Conservation (phyloP, 2,113 vertebrate genomes). For the Trogon surrucura region DNA sequence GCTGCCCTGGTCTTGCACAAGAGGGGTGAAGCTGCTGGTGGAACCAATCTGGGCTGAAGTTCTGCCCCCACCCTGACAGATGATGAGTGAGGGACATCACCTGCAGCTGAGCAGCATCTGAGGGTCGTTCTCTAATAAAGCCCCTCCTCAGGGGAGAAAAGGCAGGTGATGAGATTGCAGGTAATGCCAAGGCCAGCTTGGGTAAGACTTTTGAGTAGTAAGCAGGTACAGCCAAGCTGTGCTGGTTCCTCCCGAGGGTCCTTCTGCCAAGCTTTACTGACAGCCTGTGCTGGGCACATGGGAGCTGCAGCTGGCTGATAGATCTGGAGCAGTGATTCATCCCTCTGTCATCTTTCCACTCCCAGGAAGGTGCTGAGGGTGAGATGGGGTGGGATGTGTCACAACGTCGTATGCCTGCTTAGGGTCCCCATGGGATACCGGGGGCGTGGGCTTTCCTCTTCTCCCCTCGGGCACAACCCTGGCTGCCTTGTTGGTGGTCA, state of each 20-base stretch:
- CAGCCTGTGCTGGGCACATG: rapidly evolving
- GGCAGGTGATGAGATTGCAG: not conserved
- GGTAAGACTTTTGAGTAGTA: not conserved
- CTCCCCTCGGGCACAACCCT: not conserved
- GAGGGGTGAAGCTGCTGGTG: not conserved
- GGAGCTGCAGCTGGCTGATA: not conserved
- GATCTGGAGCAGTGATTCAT: not conserved
- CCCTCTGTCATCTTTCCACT: rapidly evolving
- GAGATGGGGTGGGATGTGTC: not conserved
- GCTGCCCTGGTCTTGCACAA: constrained; percentile 10
- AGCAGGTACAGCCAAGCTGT: not conserved
- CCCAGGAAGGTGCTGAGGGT: not conserved
- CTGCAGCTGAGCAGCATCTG: not conserved
- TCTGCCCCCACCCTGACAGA: not conserved
- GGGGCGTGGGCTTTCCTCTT: not conserved
- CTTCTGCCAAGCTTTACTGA: not conserved
- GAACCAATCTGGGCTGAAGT: not conserved
- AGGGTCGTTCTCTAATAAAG: not conserved
- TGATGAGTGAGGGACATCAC: not conserved
- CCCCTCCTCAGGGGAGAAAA: not conserved
- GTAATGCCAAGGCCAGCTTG: rapidly evolving
- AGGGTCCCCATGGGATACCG: rapidly evolving
- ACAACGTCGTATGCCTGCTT: rapidly evolving
- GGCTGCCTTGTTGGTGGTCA: rapidly evolving
- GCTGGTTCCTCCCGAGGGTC: not conserved